Evolutionary conservation across 1,140 invertebrate genomes (phyloP).

Genomic region (Oscheius sp.): DNA sequence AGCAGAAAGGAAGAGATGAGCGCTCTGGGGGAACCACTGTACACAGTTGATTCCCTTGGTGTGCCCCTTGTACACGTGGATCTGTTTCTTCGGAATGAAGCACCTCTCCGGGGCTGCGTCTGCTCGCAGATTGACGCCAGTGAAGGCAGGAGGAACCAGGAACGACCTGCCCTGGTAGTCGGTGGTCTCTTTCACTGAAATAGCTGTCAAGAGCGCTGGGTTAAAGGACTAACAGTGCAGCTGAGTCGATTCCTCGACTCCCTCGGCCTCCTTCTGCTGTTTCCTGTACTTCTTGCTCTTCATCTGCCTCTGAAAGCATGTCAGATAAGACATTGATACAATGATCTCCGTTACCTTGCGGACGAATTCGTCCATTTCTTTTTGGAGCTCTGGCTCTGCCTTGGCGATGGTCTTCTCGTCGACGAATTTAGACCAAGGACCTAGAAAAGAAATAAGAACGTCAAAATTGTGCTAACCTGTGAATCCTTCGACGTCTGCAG

Average conservation of each 20-base stretch:
- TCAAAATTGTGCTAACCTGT: slow-evolving; percentile 42
- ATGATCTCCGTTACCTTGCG: slow-evolving; percentile 44
- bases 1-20: slow-evolving; percentile 87
- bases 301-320: slow-evolving; percentile 32
- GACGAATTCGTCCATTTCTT: slow-evolving; percentile 86
- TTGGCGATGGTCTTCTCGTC: slow-evolving; percentile 84
- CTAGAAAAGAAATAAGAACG: slow-evolving; percentile 69
- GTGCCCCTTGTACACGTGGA: slow-evolving; percentile 95
- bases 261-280: slow-evolving; percentile 44
- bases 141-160: slow-evolving; percentile 86
- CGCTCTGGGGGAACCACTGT: slow-evolving; percentile 88
- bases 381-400: slow-evolving; percentile 83
- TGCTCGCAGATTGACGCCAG: slow-evolving; percentile 88
- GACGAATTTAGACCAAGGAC: slow-evolving; percentile 91
- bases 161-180: slow-evolving; percentile 97
- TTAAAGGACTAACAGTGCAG: slow-evolving; percentile 76
- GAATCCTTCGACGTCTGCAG: slow-evolving; percentile 81
- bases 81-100: slow-evolving; percentile 92
- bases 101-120: slow-evolving; percentile 84
- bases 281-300: slow-evolving; percentile 50
- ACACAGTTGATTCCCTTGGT: slow-evolving; percentile 94
- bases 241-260: slow-evolving; percentile 76
- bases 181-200: slow-evolving; percentile 81
- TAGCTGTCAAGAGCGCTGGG: slow-evolving; percentile 45
- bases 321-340: too few species aligned